Evolutionary conservation across 2,797 vertebrate species (phyloP), one percentile per base, ranked within the genome.

Genomic region (Sphenopsis melanotis): DNA sequence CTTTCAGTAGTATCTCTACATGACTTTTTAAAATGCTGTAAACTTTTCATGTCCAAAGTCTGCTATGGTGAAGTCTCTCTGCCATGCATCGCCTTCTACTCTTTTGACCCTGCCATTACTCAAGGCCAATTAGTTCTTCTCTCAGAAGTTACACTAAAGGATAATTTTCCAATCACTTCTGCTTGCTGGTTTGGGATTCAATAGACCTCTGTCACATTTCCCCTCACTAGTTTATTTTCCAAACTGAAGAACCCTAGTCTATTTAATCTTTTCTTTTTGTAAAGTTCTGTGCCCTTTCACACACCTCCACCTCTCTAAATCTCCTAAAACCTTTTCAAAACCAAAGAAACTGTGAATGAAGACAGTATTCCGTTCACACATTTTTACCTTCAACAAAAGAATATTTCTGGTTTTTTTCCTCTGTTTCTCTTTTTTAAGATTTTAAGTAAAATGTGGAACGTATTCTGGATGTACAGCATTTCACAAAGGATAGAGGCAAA

Each of bases 271-370:
- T 34, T 47, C 34, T 57, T 50, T 59, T 59, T 27, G 24, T 87
- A 46, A 89, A 72, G 22, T 16, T 66, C 34, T 80, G 17, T 7
- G 37, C 50, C 22, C 37, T 91, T 94, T 90, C 50, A 71, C 27
- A 66, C 6, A 81, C 3, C 11, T 78, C 41, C 34, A 30, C n/a
- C 34, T 56, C 39, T 37, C 41, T 56, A 87, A 53, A 59, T 77
- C 26, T 88, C 37, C n/a, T 68, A 50, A 89, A 93, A 81, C 12
- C 29, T 86, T 60, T 57, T 55, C n/a, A 77, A 74, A 89, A 87
- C 2, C 23, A 72, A 26, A 82, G 36, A 80, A 80, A 77, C 8
- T 70, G 6, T 47, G 74, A 69, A 39, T 32, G 9, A n/a, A 60
- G 18, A 37, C 16, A 47, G 16, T 32, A 59, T 81, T 69, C 27